Percentiles rank a stretch among this genome's conserved stretches.
phyloP scores from a whole-genome alignment of 2,888 invertebrate species.

The Macropis europaea region DNA sequence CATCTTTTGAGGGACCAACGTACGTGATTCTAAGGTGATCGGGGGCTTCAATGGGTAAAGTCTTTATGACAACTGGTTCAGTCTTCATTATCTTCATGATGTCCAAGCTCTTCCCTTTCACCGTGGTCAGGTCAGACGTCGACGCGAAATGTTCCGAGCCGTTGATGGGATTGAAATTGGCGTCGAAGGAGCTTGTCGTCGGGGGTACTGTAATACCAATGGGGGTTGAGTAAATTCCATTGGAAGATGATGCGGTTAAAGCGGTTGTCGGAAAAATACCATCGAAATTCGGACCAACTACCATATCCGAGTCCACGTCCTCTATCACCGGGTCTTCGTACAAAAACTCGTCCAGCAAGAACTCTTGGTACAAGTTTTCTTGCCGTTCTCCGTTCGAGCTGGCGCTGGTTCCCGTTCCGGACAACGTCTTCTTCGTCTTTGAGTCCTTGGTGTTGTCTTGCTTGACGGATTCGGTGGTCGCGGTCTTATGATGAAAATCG shows the following conservation, averaged over 20 bases:
- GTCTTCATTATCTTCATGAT: conserved; percentile 68
- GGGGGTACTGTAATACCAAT: conserved; percentile 63
- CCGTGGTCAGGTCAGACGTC: conserved; percentile 71
- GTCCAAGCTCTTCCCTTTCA: conserved; percentile 72
- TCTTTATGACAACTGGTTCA: conserved; percentile 76
- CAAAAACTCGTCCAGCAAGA: conserved; percentile 76
- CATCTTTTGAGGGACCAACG: conserved; percentile 72
- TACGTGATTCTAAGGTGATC: conserved; percentile 71
- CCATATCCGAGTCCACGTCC: conserved; percentile 76
- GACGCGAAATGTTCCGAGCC: conserved; percentile 73
- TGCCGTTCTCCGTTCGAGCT: conserved; percentile 79
- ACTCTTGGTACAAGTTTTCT: conserved; percentile 77
- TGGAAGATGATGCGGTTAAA: conserved; percentile 74
- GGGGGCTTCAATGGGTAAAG: conserved; percentile 73
- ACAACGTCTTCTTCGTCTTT: conserved; percentile 77
- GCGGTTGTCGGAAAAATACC: conserved; percentile 67
- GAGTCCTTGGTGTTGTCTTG: conserved; percentile 79
- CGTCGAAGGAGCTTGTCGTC: conserved; percentile 71
- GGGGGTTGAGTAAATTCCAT: conserved; percentile 70
- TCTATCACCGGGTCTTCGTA: conserved; percentile 78
- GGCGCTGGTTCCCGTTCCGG: conserved; percentile 82
- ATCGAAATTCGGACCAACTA: conserved; percentile 73
- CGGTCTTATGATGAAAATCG: conserved; percentile 85
- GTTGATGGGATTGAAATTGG: conserved; percentile 75
- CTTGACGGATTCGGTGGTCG: conserved; percentile 80